phyloP scores from a whole-genome alignment of 2,113 vertebrate genomes.

The Microcebus lehilahytsara region DNA sequence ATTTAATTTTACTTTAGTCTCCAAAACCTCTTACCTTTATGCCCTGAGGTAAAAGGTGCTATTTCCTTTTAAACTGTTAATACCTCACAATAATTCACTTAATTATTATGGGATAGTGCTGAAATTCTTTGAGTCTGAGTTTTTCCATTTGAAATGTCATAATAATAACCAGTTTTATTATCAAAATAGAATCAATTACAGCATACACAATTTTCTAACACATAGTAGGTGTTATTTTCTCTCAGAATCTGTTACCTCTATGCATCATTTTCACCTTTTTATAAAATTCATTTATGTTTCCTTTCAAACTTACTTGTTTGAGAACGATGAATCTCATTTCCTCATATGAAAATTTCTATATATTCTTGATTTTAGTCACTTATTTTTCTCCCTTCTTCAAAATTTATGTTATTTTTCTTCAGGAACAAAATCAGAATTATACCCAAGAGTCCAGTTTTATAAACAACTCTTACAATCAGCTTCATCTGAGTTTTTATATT shows the following conservation, averaged over 20 bases:
- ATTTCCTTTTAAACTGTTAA: neutral
- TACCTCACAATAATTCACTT: neutral
- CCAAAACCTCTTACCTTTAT: neutral
- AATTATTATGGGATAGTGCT: neutral
- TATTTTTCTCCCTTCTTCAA: neutral
- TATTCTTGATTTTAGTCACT: neutral
- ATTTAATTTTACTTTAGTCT: constrained; percentile 14
- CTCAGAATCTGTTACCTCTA: neutral
- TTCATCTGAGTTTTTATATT: neutral
- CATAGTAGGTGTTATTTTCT: neutral
- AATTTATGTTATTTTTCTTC: neutral
- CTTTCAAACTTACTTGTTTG: neutral
- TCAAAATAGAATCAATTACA: neutral
- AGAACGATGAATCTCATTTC: neutral
- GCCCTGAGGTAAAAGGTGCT: neutral
- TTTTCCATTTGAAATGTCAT: neutral
- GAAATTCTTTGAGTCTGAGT: neutral
- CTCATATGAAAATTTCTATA: neutral
- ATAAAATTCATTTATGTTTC: neutral
- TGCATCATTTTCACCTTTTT: neutral
- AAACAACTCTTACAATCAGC: neutral
- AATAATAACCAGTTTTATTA: neutral
- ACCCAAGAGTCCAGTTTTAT: neutral
- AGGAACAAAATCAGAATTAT: neutral
- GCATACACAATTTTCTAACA: neutral